Evolutionary conservation across 2,797 vertebrate genomes (phyloP).

Genomic region (Chelon auratus): DNA sequence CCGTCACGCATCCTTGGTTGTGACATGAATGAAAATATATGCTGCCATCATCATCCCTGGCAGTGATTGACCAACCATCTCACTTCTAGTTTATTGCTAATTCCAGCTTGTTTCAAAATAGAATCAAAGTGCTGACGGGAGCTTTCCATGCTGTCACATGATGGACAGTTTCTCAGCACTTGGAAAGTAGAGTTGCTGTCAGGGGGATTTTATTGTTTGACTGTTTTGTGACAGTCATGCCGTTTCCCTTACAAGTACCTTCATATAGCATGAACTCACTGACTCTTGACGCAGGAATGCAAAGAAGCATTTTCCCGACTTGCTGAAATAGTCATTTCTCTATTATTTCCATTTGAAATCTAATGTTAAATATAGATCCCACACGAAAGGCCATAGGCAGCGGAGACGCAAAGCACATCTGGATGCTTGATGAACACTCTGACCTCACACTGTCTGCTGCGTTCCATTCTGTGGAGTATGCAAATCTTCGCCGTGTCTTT

Average conservation of each 20-base stretch:
- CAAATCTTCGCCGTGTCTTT: constrained; percentile 19
- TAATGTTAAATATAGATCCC: neutral
- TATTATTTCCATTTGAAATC: neutral
- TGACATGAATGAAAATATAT: constrained; percentile 12
- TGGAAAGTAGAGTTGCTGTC: constrained; percentile 8
- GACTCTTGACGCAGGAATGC: neutral
- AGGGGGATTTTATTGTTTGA: neutral
- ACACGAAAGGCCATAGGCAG: neutral
- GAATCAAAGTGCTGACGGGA: constrained; percentile 62
- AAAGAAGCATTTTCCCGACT: neutral
- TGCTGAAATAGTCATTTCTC: too few relatives aligned
- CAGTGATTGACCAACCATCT: constrained; percentile 49
- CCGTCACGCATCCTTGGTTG: neutral
- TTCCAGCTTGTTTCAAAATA: constrained; percentile 51
- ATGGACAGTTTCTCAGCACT: constrained; percentile 29
- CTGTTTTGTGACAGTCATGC: too few relatives aligned
- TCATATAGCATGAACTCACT: neutral
- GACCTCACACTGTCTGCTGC: neutral
- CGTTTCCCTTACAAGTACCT: neutral
- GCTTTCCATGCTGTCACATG: constrained; percentile 56
- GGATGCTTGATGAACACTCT: constrained; percentile 18
- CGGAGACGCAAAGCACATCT: constrained; percentile 14
- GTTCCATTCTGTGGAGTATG: constrained; percentile 13
- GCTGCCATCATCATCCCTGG: constrained; percentile 30
- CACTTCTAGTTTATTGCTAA: constrained; percentile 53